Conservation (phyloP, 2,797 vertebrate species). For the Rhincodon typus region DNA sequence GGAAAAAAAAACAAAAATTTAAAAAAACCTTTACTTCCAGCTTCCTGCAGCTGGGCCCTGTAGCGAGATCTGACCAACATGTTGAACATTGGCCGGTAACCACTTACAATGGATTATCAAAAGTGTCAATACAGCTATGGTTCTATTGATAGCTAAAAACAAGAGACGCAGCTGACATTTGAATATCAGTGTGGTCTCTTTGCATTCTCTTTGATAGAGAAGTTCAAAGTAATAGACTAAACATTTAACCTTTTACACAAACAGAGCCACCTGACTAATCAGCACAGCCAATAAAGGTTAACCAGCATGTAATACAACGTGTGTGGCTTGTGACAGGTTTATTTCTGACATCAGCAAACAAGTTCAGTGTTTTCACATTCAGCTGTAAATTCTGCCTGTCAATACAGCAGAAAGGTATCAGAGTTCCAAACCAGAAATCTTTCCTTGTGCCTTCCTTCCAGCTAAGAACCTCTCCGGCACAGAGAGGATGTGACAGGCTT, state of each 20-base stretch:
- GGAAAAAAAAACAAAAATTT: neutral
- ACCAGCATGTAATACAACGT: neutral
- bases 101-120: neutral
- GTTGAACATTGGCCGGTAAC: slow-evolving; percentile 2
- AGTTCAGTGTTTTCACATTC: neutral
- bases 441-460: neutral
- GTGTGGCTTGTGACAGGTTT: neutral
- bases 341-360: neutral
- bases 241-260: slow-evolving; percentile 25
- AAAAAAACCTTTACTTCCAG: neutral
- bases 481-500: too few species aligned
- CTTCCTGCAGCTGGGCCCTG: slow-evolving; percentile 24
- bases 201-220: neutral
- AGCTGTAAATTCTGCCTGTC: neutral
- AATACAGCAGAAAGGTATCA: neutral
- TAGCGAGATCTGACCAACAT: neutral
- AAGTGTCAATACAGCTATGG: neutral
- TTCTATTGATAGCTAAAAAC: neutral
- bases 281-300: neutral
- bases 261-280: neutral
- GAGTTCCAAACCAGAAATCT: neutral
- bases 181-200: neutral
- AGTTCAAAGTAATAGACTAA: neutral
- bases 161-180: slow-evolving; percentile 14
- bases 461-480: neutral